Base-by-base conservation (phyloP, 2,797 vertebrate species). In the Lophius americanus region DNA sequence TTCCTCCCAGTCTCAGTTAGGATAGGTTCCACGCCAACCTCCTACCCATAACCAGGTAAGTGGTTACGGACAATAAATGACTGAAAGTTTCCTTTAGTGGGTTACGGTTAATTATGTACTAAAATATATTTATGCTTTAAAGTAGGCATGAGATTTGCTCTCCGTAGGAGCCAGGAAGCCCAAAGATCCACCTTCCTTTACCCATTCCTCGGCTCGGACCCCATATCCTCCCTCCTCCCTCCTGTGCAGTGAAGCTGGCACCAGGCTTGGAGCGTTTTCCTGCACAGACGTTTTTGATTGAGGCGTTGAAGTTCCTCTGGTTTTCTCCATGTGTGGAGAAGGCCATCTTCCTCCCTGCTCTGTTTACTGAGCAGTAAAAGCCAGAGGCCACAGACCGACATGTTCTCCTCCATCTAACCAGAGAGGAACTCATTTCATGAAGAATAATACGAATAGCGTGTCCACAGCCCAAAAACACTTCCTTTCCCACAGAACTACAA, bases 331-430 rank as follows among this genome's bases (percentile, higher is more conserved):
- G 88, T 90, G 88, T 83, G 89, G 85, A 69, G 51, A 71, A 43
- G 71, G 83, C 78, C 83, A 47, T 89, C 86, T 73, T 87, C 78
- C 74, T 85, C 76, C 61, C 76, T 7, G 38, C 53, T 82, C 73
- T 91, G 87, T 91, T 92, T 89, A 91, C 79, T 46, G 80, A 86
- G 60, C 77, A 80, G 83, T 84, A 79, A 89, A 92, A 90, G 62
- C 74, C 62, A 7, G 69, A 68, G 81, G 82, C 89, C 84, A 42
- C 86, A 89, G 77, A 85, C 76, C 73, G 60, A 77, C 60, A 43
- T 72, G 83, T 70, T 69, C 70, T 84, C 73, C 54, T 14, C 60
- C 3, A 70, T 86, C 77, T 78, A 77, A 85, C 84, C 84, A 73
- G 64, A 83, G 61, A 85, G 59, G 71, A 87, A 81, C 59, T 64